Evolutionary conservation across 35 echinoderm and acorn worm species (phyloP), one percentile per base, ranked within the genome.

Genomic region (Acanthaster planci): DNA sequence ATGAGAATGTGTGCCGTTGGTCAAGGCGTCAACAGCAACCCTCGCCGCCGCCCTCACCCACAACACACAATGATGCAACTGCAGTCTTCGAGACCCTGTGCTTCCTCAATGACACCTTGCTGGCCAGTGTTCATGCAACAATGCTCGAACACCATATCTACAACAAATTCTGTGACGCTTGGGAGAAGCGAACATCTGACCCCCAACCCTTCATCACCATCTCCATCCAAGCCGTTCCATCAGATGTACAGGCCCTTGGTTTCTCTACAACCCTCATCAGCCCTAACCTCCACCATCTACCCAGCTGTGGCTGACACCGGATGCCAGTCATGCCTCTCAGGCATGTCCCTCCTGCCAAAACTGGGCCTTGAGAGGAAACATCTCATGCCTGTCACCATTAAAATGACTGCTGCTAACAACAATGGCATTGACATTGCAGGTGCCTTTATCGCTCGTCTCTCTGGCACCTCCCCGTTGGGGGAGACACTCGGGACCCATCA

Each of bases 371-470:
- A 32, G 8, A 80, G 15, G 37, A 7, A 82, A 12, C 78, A 89
- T 26, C 80, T 89, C 52, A 64, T 89, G 3, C 78, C 79, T 39
- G 87, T 89, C 78, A 82, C 87, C 16, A 89, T 89, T 78, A 82
- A 67, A 27, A 89, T 89, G 78, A 82, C 78, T 75, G 79, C 80
- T 64, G 78, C 60, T 39, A 84, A 90, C 50, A 51, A 90, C 19
- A 10, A 55, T 31, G 31, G 88, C 27, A 84, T 38, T 22, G 51
- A 36, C n/a, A 82, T 89, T 21, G 37, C 18, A 53, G 83, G 89
- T 31, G 89, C 89, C 21, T 26, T 77, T 0, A 30, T 81, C 38
- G 54, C 64, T 0, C 68, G 89, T 1, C 78, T 80, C 19, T 68
- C 55, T 37, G 82, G 89, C 1, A 60, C 54, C 22, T 55, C 52